phyloP scores from a whole-genome alignment of 1,140 invertebrate genomes.

The Aphidius gifuensis region DNA sequence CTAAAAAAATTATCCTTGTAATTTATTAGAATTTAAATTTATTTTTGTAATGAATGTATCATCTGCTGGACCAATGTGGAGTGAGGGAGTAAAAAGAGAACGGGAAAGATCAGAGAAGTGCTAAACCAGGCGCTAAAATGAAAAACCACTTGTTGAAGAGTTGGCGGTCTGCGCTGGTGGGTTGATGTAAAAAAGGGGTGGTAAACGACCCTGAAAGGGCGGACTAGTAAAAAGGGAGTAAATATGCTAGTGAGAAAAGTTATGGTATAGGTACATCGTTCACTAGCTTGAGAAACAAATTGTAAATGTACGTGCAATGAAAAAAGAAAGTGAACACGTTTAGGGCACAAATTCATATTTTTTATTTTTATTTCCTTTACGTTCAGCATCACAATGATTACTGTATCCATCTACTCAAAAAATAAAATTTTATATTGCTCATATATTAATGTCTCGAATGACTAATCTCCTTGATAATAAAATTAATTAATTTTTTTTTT shows the following conservation, averaged over 20 bases:
- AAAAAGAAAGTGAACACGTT: neutral
- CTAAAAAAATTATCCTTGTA: too few species aligned
- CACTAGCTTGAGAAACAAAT: neutral
- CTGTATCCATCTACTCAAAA: too few species aligned
- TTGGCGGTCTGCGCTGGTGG: constrained; percentile 27
- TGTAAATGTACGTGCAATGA: neutral
- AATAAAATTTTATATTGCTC: too few species aligned
- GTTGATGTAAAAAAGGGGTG: constrained; percentile 34
- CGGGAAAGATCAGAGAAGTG: constrained; percentile 53
- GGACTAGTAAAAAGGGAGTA: constrained; percentile 20
- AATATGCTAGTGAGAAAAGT: constrained; percentile 9
- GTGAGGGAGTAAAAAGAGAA: constrained; percentile 15
- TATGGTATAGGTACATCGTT: neutral
- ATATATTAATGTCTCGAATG: too few species aligned
- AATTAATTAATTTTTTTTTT: too few species aligned
- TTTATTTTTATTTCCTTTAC: too few species aligned
- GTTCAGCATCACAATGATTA: too few species aligned
- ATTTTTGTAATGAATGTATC: too few species aligned
- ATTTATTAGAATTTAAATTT: too few species aligned
- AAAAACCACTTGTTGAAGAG: constrained; percentile 56
- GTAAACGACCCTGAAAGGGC: constrained; percentile 34
- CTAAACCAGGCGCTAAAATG: constrained; percentile 53
- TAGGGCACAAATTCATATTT: too few species aligned
- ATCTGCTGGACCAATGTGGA: neutral
- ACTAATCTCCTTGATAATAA: too few species aligned